phyloP scores from a whole-genome alignment of 2,888 invertebrate genomes.

The Volucella inanis region DNA sequence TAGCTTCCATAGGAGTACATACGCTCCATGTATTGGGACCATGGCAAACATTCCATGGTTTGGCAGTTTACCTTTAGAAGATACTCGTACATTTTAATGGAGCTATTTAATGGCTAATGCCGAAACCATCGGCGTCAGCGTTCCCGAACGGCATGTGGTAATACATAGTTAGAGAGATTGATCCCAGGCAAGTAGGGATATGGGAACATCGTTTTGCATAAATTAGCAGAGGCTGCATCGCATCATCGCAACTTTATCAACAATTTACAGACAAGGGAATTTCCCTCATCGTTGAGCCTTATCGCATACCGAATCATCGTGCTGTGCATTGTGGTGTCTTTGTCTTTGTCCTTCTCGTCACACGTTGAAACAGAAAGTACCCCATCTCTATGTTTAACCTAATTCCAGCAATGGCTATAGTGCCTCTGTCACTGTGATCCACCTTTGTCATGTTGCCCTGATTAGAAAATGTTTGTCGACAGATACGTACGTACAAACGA shows the following conservation, averaged over 20 bases:
- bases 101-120: slow-evolving; percentile 59
- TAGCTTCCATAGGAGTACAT: too few relatives aligned
- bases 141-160: slow-evolving; percentile 6
- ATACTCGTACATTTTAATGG: slow-evolving; percentile 22
- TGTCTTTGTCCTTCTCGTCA: slow-evolving; percentile 37
- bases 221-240: slow-evolving; percentile 22
- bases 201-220: slow-evolving; percentile 27
- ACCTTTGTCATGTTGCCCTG: slow-evolving; percentile 71
- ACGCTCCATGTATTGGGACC: not conserved
- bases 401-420: slow-evolving; percentile 37
- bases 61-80: not conserved
- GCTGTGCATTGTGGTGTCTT: slow-evolving; percentile 33
- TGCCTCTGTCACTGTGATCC: slow-evolving; percentile 64
- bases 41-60: slow-evolving; percentile 25
- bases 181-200: too few relatives aligned
- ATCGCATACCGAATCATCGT: slow-evolving; percentile 7
- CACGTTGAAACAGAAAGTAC: slow-evolving; percentile 20
- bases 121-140: slow-evolving; percentile 24
- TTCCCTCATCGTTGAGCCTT: slow-evolving; percentile 19
- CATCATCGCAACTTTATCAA: slow-evolving; percentile 67
- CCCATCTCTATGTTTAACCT: not conserved
- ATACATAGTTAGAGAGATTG: not conserved
- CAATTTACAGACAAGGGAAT: slow-evolving; percentile 58
- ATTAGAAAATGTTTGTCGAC: slow-evolving; percentile 65
- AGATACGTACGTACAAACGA: slow-evolving; percentile 40